Evolutionary conservation across 2,888 invertebrate genomes (phyloP).

Genomic region (Tetropium fuscum): DNA sequence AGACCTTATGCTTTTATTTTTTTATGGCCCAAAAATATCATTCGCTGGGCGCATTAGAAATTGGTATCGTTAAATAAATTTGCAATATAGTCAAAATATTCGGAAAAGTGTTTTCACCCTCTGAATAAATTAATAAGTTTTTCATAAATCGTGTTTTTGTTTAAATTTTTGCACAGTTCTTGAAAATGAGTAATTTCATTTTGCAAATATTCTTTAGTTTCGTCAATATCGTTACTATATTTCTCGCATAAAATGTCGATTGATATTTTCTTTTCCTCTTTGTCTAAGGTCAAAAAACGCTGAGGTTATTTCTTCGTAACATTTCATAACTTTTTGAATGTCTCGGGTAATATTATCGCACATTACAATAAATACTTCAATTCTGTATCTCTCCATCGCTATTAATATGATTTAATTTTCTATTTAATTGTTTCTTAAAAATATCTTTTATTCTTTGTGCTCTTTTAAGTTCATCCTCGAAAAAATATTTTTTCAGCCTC

Average conservation of each 20-base stretch:
- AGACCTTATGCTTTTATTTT: too few relatives aligned
- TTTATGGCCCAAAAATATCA: too few relatives aligned
- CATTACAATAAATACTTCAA: not conserved
- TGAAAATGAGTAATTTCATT: not conserved
- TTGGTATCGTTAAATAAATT: constrained; percentile 3
- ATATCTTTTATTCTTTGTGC: not conserved
- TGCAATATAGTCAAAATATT: constrained; percentile 1
- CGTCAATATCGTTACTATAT: not conserved
- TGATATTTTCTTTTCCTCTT: not conserved
- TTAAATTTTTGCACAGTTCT: not conserved
- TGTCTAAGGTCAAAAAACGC: not conserved
- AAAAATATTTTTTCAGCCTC: too few relatives aligned
- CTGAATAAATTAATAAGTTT: not conserved
- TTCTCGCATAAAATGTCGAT: constrained; percentile 1
- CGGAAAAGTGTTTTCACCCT: constrained; percentile 1
- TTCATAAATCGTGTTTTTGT: not conserved
- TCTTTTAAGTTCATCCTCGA: not conserved
- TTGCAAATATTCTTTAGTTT: not conserved
- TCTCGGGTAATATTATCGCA: not conserved
- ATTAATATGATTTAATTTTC: not conserved
- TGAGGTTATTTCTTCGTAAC: constrained; percentile 1
- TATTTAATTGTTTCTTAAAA: not conserved
- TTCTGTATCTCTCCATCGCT: not conserved
- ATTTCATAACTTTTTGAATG: not conserved
- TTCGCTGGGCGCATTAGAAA: not conserved